These are phyloP conservation scores for Pogonophryne albipinna DNA, from an alignment of 2,797 vertebrate genomes.

Conservation along the genomic window DNA sequence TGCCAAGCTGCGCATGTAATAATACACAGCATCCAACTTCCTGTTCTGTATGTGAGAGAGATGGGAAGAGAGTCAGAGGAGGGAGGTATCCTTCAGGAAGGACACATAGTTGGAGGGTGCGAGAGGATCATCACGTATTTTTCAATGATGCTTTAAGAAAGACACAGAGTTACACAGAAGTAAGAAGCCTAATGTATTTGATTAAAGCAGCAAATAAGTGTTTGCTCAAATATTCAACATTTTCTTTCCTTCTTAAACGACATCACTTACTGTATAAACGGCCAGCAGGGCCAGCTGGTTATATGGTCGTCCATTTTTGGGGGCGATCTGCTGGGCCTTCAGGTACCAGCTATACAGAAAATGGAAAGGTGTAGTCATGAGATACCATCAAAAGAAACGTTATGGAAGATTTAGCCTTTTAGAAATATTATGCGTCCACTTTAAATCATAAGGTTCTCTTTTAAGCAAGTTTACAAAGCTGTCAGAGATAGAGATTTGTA, in stretches of 20 bases:
- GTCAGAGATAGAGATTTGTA: neutral
- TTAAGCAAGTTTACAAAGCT: neutral
- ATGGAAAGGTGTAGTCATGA: neutral
- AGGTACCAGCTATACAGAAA: slow-evolving; percentile 92
- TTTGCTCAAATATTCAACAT: neutral
- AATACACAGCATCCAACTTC: slow-evolving; percentile 99
- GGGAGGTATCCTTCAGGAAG: neutral
- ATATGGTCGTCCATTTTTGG: slow-evolving; percentile 98
- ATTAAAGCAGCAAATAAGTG: neutral
- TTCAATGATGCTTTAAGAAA: neutral
- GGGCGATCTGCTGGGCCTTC: slow-evolving; percentile 98
- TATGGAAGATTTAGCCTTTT: neutral
- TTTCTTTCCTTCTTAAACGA: neutral
- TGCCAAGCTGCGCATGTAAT: slow-evolving; percentile 99
- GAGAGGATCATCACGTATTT: slow-evolving; percentile 1
- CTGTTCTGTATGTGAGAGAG: slow-evolving; percentile 87
- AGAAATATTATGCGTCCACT: too few relatives aligned
- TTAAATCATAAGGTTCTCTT: neutral
- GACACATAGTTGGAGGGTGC: neutral
- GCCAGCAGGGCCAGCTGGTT: slow-evolving; percentile 97
- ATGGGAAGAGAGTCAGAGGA: slow-evolving; percentile 1
- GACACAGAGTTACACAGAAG: neutral
- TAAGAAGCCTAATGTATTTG: neutral
- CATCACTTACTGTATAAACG: slow-evolving; percentile 93
- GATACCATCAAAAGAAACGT: neutral